These are phyloP conservation scores for Meteorus sp. DNA, from an alignment of 1,140 invertebrate genomes.

Conservation along the genomic window DNA sequence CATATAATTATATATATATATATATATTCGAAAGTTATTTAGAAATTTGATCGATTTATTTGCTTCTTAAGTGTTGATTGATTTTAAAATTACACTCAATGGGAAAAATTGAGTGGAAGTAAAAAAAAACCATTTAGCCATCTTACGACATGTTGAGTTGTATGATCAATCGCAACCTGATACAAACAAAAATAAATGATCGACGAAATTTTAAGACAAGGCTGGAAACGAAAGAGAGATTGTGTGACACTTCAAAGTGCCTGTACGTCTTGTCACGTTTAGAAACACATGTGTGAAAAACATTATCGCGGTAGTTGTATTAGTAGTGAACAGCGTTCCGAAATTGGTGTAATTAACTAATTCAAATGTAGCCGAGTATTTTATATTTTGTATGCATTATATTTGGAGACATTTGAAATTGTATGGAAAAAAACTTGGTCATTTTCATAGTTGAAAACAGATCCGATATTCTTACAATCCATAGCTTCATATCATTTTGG, in stretches of 20 bases:
- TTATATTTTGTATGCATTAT: conserved; percentile 48
- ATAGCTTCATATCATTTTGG: conserved; percentile 31
- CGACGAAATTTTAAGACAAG: conserved; percentile 53
- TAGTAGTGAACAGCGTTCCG: conserved; percentile 37
- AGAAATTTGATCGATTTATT: background rate
- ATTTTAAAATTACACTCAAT: conserved; percentile 35
- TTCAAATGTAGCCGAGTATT: conserved; percentile 36
- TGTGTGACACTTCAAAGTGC: conserved; percentile 58
- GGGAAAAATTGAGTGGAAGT: conserved; percentile 31
- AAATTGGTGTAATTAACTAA: conserved; percentile 37
- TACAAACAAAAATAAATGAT: conserved; percentile 34
- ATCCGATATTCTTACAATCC: conserved; percentile 30
- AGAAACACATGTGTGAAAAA: conserved; percentile 41
- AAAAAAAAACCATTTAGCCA: no score
- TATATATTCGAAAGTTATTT: background rate
- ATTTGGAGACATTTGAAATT: conserved; percentile 32
- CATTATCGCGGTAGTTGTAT: conserved; percentile 36
- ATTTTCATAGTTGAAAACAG: conserved; percentile 24
- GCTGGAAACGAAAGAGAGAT: conserved; percentile 49
- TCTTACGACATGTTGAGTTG: background rate
- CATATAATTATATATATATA: no score
- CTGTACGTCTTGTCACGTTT: conserved; percentile 53
- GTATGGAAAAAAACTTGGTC: conserved; percentile 20
- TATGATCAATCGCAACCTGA: conserved; percentile 1
- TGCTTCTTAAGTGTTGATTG: conserved; percentile 7